Base-by-base conservation (phyloP, 2,113 vertebrate genomes). In the Neolamprologus ventralis region DNA sequence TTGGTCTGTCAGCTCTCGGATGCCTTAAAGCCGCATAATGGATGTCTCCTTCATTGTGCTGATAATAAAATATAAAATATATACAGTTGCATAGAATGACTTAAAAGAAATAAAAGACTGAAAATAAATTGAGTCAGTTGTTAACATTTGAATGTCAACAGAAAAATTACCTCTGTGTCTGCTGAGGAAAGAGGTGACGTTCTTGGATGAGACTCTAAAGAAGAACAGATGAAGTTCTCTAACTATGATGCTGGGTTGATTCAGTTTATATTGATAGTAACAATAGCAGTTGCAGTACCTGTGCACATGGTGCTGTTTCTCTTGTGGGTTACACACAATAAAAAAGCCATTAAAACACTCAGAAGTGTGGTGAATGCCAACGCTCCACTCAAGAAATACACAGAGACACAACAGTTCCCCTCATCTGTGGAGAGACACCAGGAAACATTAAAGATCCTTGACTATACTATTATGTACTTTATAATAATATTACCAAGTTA, bases 331-430 rank as follows among this genome's bases (percentile, higher is more conserved):
- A 16, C 7, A 31, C 1, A 82, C 0, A 88, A 3, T 17, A 17
- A 40, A 1, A 75, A 19, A 6, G 68, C 53, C 81, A 90, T 45
- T 17, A 79, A 71, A 58, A 85, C 9, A 54, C 14, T 31, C 35
- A 92, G 42, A 26, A 57, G 19, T 54, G 82, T 86, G 45, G 0
- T 80, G 21, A 92, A 73, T 17, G 53, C 17, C 21, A 90, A 47
- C 0, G 79, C 82, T 9, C 55, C 89, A 28, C 51, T 81, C 60
- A 90, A n/a, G 35, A 82, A 26, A 85, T 90, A 85, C 55, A 88
- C 54, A 19, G 37, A 47, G 63, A 37, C 60, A 65, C 17, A 37
- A 65, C 31, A 37, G 31, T 42, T 6, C 1, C 9, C 1, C 2
- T 19, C n/a, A 37, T 21, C 82, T 82, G 16, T 5, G 21, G 42